A percentile compares a stretch with the other conserved stretches of the same genome.
phyloP scores from a whole-genome alignment of 2,113 vertebrate species.

The Triplophysa rosa region DNA sequence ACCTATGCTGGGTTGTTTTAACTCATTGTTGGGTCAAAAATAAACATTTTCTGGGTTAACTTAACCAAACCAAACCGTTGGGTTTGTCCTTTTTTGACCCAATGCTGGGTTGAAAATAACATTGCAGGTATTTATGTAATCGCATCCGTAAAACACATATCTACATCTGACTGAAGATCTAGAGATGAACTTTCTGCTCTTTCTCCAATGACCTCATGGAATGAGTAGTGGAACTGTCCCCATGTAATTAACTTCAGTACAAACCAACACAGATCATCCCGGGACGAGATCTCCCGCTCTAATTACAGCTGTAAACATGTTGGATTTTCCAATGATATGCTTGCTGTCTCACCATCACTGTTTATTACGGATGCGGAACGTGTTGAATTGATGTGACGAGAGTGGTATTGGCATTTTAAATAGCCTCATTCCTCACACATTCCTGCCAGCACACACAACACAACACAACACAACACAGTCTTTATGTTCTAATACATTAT shows the following conservation, averaged over 20 bases:
- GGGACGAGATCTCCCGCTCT: conserved; percentile 5
- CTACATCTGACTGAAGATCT: neutral
- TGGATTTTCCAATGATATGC: conserved; percentile 28
- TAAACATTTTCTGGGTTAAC: no score
- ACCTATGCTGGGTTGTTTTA: no score
- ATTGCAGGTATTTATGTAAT: no score
- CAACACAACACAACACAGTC: neutral
- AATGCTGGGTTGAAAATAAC: no score
- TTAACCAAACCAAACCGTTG: no score
- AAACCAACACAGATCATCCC: neutral
- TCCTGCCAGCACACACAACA: neutral
- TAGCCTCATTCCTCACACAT: neutral
- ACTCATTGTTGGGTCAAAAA: no score
- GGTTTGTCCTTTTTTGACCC: no score
- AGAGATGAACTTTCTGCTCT: neutral
- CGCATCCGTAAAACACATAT: no score
- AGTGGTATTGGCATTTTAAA: conserved; percentile 3
- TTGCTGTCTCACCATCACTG: conserved; percentile 31
- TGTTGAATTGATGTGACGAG: conserved; percentile 19
- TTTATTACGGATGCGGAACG: conserved; percentile 27
- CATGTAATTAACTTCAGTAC: conserved; percentile 28
- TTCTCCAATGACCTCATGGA: conserved; percentile 8
- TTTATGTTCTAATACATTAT: neutral
- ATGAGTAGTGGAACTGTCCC: conserved; percentile 15
- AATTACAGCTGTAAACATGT: conserved; percentile 40